A percentile compares a stretch with the other conserved stretches of the same genome.
Conservation (phyloP, 92 coral and sea anemone species). For the Heliopora coerulea region DNA sequence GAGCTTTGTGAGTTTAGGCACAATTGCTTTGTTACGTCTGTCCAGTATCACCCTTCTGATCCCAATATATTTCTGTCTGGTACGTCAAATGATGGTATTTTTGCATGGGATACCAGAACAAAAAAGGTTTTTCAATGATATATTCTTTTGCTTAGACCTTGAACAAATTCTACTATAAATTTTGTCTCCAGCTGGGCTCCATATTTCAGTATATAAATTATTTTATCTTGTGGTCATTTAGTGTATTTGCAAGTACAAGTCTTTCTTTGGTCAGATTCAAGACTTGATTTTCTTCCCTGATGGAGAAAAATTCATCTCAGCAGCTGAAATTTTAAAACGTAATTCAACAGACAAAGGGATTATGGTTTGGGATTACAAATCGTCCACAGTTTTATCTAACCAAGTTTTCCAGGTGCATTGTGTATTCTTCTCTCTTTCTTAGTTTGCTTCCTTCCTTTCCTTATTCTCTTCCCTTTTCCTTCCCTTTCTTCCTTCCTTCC, state of each 20-base stretch:
- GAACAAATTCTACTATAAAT: no score
- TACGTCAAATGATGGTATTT: conserved; percentile 76
- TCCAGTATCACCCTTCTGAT: conserved; percentile 75
- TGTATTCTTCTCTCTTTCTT: not conserved
- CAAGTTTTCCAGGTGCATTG: conserved; percentile 84
- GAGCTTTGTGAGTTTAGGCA: conserved; percentile 61
- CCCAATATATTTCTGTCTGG: conserved; percentile 72
- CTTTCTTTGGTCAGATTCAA: conserved; percentile 91
- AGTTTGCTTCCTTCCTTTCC: no score
- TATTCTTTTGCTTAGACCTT: no score
- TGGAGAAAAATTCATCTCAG: conserved; percentile 84
- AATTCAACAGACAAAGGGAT: conserved; percentile 98
- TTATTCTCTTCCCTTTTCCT: no score
- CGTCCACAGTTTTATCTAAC: conserved; percentile 88
- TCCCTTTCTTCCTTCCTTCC: no score
- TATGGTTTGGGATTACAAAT: conserved; percentile 90
- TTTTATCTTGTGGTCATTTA: conserved; percentile 14
- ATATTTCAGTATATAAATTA: no score
- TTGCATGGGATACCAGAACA: conserved; percentile 82
- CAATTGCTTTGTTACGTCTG: conserved; percentile 77
- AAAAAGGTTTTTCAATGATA: conserved; percentile 64
- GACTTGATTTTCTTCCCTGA: conserved; percentile 78
- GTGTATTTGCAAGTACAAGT: conserved; percentile 69
- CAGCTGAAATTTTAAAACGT: conserved; percentile 81
- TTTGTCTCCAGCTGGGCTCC: no score